Evolutionary conservation across 2,797 vertebrate genomes (phyloP).

Genomic region (Uromys caudimaculatus): DNA sequence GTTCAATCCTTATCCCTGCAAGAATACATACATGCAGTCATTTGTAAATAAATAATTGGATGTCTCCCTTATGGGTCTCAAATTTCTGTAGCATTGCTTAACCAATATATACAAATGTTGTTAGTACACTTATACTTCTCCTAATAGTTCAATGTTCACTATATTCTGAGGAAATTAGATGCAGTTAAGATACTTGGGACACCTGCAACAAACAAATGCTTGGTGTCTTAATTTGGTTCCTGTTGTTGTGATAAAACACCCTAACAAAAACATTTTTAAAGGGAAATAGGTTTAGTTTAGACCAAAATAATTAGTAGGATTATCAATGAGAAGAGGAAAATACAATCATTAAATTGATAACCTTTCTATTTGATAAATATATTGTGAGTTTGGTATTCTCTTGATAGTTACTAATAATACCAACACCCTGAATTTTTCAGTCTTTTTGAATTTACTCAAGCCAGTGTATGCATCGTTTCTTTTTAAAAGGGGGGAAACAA

Average conservation of each 20-base stretch:
- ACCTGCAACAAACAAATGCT: not conserved
- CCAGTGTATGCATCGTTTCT: slow-evolving; percentile 7
- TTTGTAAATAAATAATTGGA: not conserved
- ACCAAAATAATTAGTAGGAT: slow-evolving; percentile 36
- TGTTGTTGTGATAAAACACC: not conserved
- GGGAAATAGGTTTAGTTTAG: not conserved
- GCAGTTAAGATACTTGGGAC: not conserved
- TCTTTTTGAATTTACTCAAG: slow-evolving; percentile 37
- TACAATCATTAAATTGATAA: not conserved
- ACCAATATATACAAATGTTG: not conserved
- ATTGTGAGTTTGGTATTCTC: not conserved
- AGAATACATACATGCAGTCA: too few relatives aligned
- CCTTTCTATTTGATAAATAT: slow-evolving; percentile 26
- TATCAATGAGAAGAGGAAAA: slow-evolving; percentile 3
- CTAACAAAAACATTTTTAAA: not conserved
- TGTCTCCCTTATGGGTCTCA: not conserved
- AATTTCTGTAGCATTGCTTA: not conserved
- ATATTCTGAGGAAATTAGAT: not conserved
- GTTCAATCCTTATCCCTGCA: not conserved
- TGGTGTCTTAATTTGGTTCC: not conserved
- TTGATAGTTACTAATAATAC: not conserved
- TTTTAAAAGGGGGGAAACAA: not conserved
- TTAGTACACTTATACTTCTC: not conserved
- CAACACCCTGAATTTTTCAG: not conserved
- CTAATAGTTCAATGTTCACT: not conserved